Evolutionary conservation across 2,797 vertebrate genomes (phyloP), one percentile per base, ranked within the genome.

Genomic region (Poecilia velifera): DNA sequence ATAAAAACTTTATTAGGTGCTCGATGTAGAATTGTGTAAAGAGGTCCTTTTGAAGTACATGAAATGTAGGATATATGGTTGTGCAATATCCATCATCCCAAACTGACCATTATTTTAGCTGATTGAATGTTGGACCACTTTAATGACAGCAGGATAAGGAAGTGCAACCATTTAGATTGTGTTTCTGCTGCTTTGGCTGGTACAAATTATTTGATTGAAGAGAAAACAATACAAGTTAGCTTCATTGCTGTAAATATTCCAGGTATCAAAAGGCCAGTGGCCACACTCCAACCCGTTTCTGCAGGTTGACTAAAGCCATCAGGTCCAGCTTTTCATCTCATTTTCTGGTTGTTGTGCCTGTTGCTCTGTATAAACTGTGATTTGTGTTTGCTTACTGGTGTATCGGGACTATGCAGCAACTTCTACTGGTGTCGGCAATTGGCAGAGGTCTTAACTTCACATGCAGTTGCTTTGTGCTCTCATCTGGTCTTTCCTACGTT

Each of bases 391-490:
- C 92, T 92, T 91, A 90, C 84, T 92, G 88, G 89, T 93, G 90
- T 88, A 88, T 90, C 81, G 53, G 85, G 94, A 95, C 95, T 95
- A 95, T 95, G 94, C 96, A 96, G 95, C 95, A 96, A 96, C 95
- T 95, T 95, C 86, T 95, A 90, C 87, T 94, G 90, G 91, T 92
- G 90, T 89, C 88, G 73, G 88, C 86, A 82, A 81, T 87, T 84
- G 55, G 79, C 64, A 75, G 80, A 75, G 76, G 77, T 86, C 64
- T 89, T 59, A 86, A 78, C 73, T 53, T 85, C 68, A 68, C 53
- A 0, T 81, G 76, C 84, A 80, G 84, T 84, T 16, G 41, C 18
- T 0, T 62, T 77, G 70, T 82, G 66, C 85, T 87, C 87, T 86
- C 85, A 83, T 77, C 55, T 7, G 66, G 79, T 88, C 74, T 73